Evolutionary conservation across 2,113 vertebrate species (phyloP), one percentile per base, ranked within the genome.

Genomic region (Scomber japonicus): DNA sequence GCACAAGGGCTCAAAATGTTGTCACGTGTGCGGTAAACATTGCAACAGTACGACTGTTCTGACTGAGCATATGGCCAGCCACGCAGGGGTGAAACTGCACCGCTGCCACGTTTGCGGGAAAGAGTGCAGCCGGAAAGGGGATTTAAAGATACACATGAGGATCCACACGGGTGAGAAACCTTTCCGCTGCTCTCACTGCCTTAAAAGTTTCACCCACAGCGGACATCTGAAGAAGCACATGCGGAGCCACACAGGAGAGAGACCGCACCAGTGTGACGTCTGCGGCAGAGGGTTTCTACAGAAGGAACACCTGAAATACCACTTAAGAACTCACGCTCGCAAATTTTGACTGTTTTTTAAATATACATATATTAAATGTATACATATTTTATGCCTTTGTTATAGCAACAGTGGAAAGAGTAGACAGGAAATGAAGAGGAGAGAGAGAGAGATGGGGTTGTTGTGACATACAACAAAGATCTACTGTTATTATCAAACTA

Each of bases 91-190:
- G 12, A 92, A 92, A n/a, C 89, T 88, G 68, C 90, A 92, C 6
- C 82, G 85, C 61, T 92, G 91, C 31, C 80, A 88, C 0, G 60
- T 92, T 0, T 91, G 91, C 0, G 90, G 91, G 10, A 92, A 90
- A 24, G 88, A 88, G 80, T 91, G 90, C 80, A 76, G 85, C 75
- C 87, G 90, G 0, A 91, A 90, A 54, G 91, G 83, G 10, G 91
- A 92, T 19, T 56, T 92, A 4, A 92, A 88, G 78, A 91, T 92
- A 7, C 91, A 92, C n/a, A 83, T 89, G 90, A 88, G 91, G 84
- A 90, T 90, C 31, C 91, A 92, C 84, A 92, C 91, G 0, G 91
- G 91, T 0, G 91, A 92, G 78, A 92, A 91, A 70, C 91, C 91
- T 7, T 92, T 84, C 80, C 73, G 84, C 62, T 92, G 91, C 88